Evolutionary conservation across 1,140 invertebrate species (phyloP).

Genomic region (Himalopsyche phryganea): DNA sequence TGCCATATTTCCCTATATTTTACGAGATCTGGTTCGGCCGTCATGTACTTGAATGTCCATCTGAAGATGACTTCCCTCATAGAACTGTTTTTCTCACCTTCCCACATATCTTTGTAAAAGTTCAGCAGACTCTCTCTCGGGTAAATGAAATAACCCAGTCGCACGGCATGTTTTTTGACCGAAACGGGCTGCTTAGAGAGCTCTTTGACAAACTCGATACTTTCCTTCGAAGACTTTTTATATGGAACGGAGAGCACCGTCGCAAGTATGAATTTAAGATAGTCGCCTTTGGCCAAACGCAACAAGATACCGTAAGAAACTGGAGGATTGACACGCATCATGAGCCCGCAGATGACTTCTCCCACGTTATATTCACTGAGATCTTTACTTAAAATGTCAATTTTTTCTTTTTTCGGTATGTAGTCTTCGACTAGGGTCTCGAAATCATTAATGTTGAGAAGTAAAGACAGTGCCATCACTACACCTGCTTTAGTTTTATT

Average conservation of each 20-base stretch:
- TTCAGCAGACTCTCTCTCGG: conserved; percentile 15
- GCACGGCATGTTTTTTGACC: conserved; percentile 21
- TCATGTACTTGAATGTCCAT: conserved; percentile 15
- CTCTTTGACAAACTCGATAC: conserved; percentile 10
- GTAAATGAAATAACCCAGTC: conserved; percentile 24
- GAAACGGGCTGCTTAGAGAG: conserved; percentile 23
- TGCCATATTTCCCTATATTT: conserved; percentile 7
- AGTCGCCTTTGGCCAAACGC: conserved; percentile 21
- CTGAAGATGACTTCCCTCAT: conserved; percentile 25
- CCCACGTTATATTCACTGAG: conserved; percentile 10
- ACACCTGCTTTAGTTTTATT: not conserved
- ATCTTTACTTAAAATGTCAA: not conserved
- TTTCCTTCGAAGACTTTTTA: conserved; percentile 17
- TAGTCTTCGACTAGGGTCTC: conserved; percentile 15
- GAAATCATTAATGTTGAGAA: conserved; percentile 8
- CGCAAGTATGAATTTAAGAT: conserved; percentile 22
- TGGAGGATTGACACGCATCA: conserved; percentile 21
- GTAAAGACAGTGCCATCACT: conserved; percentile 6
- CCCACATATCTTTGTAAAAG: conserved; percentile 19
- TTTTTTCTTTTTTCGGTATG: conserved; percentile 10
- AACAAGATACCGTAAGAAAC: conserved; percentile 11
- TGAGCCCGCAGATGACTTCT: conserved; percentile 3
- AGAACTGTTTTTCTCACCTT: conserved; percentile 17
- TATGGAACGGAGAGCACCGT: conserved; percentile 18
- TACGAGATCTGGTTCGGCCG: conserved; percentile 3